Base-by-base conservation (phyloP, 2,113 vertebrate species). In the Noturus placidus region DNA sequence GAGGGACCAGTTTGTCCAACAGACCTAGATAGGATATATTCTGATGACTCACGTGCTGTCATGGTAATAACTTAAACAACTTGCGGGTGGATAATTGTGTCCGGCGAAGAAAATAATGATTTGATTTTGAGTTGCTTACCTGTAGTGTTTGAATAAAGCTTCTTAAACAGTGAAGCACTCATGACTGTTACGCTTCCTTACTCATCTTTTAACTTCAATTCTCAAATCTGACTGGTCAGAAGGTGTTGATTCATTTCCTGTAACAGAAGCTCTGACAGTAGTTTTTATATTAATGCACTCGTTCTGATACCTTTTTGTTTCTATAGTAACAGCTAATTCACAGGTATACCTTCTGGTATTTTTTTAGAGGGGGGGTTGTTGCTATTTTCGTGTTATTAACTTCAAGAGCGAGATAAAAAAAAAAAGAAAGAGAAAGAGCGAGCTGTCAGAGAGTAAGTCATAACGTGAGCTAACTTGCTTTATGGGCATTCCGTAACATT, bases 101-200 rank as follows among this genome's bases (percentile, higher is more conserved):
- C 77, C 50, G 33, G 67, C 38, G 56, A 76, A 88, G 86, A 86
- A 81, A 85, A 72, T 22, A 19, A 19, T 46, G 27, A 72, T 79
- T n/a, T 67, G n/a, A 63, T 42, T 82, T 38, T 27, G 83, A 56
- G 0, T 72, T 10, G 4, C 35, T 30, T 81, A n/a, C 46, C 63
- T 56, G 61, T n/a, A 42, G 46, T 27, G 46, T 67, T 13, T 69
- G 61, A 92, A 63, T 90, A 87, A 91, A 78, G 82, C 46, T 67
- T 85, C 46, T 67, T 86, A 81, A 84, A 85, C 81, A 85, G 87
- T n/a, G 65, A 76, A 1, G 59, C 80, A 72, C 86, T 89, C 86
- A 89, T 91, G 83, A 78, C 90, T 81, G 56, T 70, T 81, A 78
- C 22, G 42, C 50, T 2, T 65, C 61, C n/a, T 46, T 67, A 13